These are phyloP conservation scores for Drosophila ercepeae DNA, from an alignment of 1,140 invertebrate species.

Conservation along the genomic window DNA sequence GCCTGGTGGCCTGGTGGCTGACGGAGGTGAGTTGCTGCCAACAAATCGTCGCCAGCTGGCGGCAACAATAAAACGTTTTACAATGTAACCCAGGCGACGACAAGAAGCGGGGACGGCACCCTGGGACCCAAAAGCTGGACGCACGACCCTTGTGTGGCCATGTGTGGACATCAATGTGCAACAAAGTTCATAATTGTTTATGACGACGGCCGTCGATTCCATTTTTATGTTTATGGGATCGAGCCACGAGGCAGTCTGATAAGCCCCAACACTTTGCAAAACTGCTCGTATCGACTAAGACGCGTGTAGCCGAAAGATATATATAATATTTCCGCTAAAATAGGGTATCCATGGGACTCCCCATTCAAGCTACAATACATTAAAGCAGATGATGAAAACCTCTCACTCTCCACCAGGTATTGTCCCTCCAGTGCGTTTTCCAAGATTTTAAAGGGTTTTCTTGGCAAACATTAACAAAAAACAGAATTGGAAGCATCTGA, in stretches of 20 bases:
- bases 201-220: slow-evolving; percentile 46
- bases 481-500: too few relatives aligned
- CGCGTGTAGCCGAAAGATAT: too few relatives aligned
- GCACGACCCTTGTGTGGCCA: slow-evolving; percentile 35
- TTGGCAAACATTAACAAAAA: too few relatives aligned
- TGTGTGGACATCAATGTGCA: slow-evolving; percentile 72
- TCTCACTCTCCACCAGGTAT: too few relatives aligned
- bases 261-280: neutral
- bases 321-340: too few relatives aligned
- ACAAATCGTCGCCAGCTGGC: slow-evolving; percentile 77
- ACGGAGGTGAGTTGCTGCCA: slow-evolving; percentile 30
- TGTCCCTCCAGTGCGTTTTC: too few relatives aligned
- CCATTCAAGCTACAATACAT: too few relatives aligned
- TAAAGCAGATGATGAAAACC: too few relatives aligned
- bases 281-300: too few relatives aligned
- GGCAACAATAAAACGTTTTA: slow-evolving; percentile 78
- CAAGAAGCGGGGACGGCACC: slow-evolving; percentile 21
- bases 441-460: too few relatives aligned
- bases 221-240: slow-evolving; percentile 42
- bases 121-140: slow-evolving; percentile 8
- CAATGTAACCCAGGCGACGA: slow-evolving; percentile 75
- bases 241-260: slow-evolving; percentile 15
- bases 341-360: too few relatives aligned
- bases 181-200: slow-evolving; percentile 78
- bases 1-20: neutral